A percentile compares a stretch with the other conserved stretches of the same genome.
phyloP scores from a whole-genome alignment of 2,797 vertebrate genomes.

The Sebastes minor region DNA sequence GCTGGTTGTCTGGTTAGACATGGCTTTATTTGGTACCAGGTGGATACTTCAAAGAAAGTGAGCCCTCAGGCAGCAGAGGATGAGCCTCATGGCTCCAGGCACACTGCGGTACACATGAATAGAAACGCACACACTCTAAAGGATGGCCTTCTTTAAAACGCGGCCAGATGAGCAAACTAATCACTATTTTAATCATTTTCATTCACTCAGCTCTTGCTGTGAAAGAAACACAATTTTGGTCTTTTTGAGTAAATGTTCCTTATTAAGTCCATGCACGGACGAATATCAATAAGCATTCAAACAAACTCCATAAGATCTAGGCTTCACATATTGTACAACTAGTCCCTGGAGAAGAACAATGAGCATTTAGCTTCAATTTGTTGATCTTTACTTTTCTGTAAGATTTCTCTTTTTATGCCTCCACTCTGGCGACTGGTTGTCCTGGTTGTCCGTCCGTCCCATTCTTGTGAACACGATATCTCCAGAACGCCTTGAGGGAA shows the following conservation, averaged over 20 bases:
- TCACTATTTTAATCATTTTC: constrained; percentile 10
- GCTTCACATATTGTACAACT: no score
- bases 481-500: no score
- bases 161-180: constrained; percentile 9
- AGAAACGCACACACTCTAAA: neutral
- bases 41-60: neutral
- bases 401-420: neutral
- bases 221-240: neutral
- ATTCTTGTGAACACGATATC: no score
- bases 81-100: neutral
- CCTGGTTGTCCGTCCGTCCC: no score
- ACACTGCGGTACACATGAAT: neutral
- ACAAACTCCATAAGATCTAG: neutral
- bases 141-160: constrained; percentile 6
- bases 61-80: neutral
- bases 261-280: neutral
- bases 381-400: neutral
- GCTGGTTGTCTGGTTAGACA: neutral
- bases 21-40: neutral
- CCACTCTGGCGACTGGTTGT: no score
- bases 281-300: neutral
- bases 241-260: neutral
- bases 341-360: neutral
- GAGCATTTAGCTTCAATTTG: neutral
- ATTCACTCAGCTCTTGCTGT: neutral